Conservation (phyloP, 2,797 vertebrate genomes). For the Prunella strophiata region DNA sequence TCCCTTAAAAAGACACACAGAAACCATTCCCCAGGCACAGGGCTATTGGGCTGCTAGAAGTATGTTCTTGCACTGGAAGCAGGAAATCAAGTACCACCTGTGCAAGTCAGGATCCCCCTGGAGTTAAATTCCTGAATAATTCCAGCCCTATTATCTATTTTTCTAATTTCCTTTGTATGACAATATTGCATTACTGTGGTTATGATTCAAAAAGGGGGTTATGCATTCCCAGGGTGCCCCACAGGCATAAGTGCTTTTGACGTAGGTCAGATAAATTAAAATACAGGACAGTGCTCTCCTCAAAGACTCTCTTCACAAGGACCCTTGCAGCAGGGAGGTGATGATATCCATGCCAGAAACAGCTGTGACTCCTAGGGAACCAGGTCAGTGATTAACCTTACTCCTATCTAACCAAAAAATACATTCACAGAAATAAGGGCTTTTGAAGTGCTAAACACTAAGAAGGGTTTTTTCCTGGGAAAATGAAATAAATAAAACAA, state of each 20-base stretch:
- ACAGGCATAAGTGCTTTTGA: background rate
- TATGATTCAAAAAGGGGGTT: background rate
- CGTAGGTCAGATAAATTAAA: background rate
- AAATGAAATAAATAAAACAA: background rate
- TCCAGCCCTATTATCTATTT: background rate
- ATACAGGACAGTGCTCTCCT: background rate
- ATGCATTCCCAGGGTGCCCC: background rate
- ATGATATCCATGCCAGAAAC: background rate
- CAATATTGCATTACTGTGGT: background rate
- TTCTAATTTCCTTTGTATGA: background rate
- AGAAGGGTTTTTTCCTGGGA: background rate
- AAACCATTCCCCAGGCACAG: background rate
- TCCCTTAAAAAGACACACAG: background rate
- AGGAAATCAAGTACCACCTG: constrained; percentile 26
- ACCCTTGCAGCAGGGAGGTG: background rate
- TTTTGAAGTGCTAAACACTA: background rate
- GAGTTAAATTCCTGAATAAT: constrained; percentile 32
- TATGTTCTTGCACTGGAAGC: background rate
- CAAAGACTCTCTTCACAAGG: background rate
- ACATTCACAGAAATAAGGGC: background rate
- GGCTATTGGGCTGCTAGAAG: background rate
- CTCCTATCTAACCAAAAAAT: background rate
- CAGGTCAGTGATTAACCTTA: background rate
- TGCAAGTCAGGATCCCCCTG: background rate
- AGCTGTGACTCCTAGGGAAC: background rate